These are phyloP conservation scores for Drosophila nebulosa DNA, from an alignment of 1,140 invertebrate species.

Conservation along the genomic window DNA sequence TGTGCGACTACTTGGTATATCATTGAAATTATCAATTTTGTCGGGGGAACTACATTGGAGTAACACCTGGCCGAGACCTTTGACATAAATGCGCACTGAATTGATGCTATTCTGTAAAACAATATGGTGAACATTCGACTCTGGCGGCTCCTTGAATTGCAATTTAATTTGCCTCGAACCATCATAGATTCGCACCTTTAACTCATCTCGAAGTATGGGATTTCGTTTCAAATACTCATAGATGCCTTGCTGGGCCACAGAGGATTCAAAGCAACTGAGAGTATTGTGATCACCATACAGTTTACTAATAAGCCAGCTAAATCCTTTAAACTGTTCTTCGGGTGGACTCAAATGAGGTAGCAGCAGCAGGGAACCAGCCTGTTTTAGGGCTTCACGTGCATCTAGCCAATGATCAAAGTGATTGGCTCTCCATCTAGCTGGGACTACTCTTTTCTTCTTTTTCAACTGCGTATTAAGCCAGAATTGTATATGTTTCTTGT, in stretches of 20 bases:
- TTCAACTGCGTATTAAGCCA: neutral
- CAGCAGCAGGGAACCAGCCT: neutral
- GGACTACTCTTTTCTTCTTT: no score
- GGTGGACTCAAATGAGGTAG: neutral
- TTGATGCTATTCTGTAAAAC: neutral
- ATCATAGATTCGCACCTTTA: neutral
- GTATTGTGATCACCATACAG: neutral
- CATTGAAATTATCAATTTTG: neutral
- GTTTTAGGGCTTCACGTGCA: constrained; percentile 1
- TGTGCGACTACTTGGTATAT: neutral
- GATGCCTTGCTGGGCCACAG: constrained; percentile 15
- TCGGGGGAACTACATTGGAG: neutral
- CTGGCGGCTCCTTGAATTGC: neutral
- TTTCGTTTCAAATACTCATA: constrained; percentile 3
- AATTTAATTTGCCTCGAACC: neutral
- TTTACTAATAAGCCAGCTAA: constrained; percentile 4
- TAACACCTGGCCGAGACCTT: neutral
- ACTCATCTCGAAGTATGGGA: neutral
- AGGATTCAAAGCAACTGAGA: constrained; percentile 16
- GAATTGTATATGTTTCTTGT: neutral
- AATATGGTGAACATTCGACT: neutral
- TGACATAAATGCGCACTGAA: neutral
- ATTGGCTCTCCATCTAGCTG: no score
- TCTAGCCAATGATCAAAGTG: neutral
- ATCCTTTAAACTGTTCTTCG: neutral